phyloP scores from a whole-genome alignment of 2,888 invertebrate genomes.

The Eurois occulta region DNA sequence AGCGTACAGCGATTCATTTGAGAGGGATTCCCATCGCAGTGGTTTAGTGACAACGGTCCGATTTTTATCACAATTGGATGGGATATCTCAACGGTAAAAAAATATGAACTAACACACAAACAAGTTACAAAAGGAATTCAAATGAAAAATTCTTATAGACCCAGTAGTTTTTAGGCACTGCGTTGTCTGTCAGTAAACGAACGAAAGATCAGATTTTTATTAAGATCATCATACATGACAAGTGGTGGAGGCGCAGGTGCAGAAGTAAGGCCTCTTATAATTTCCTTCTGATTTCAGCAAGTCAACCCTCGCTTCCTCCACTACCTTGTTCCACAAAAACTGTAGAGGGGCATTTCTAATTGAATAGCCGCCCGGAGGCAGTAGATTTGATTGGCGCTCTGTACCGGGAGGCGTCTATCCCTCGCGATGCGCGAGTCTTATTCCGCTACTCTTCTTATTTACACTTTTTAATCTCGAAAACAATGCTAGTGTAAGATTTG shows the following conservation, averaged over 20 bases:
- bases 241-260: not conserved
- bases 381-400: slow-evolving; percentile 77
- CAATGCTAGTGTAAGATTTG: slow-evolving; percentile 41
- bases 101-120: not conserved
- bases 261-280: not conserved
- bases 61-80: not conserved
- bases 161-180: not conserved
- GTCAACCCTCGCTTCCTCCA: slow-evolving; percentile 18
- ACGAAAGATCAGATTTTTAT: not conserved
- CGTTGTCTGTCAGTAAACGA: not conserved
- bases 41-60: not conserved
- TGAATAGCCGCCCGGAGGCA: slow-evolving; percentile 80
- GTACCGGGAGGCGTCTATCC: slow-evolving; percentile 57
- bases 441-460: slow-evolving; percentile 50
- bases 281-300: not conserved
- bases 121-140: not conserved
- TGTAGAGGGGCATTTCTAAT: slow-evolving; percentile 75
- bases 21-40: not conserved
- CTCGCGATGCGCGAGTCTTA: slow-evolving; percentile 52
- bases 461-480: slow-evolving; percentile 64
- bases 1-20: slow-evolving; percentile 8
- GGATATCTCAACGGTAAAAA: not conserved
- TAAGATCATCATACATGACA: not conserved
- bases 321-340: slow-evolving; percentile 42
- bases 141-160: not conserved